Base-by-base conservation (phyloP, 1,140 invertebrate genomes). In the Drosophila micromelanica region DNA sequence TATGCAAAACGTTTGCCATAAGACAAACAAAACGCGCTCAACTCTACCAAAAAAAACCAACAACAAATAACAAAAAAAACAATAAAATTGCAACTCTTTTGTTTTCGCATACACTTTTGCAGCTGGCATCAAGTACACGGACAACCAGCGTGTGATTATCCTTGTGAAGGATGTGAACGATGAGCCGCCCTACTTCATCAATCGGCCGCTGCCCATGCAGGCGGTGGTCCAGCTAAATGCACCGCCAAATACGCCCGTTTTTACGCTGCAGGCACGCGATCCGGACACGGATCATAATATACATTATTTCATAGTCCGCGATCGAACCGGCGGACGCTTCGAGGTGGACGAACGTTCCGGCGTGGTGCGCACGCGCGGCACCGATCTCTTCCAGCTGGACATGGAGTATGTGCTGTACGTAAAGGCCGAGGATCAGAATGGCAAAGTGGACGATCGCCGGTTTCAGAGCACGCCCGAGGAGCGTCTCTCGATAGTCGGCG, bases 381-480 rank as follows among this genome's bases (percentile, higher is more conserved):
- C 95, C 1, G 97, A 98, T 90, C 95, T 97, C 11, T 98, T 98
- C 91, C 97, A 98, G 92, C 92, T 98, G 79, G 98, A 98, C 92
- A 98, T 98, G 96, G 98, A 98, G 90, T 98, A 98, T 92, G 97
- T 98, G 13, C 93, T 98, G 59, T 98, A 98, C 91, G 97, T 98
- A 11, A 98, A 98, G 93, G 97, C 98, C 0, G 97, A 98, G 93
- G 98, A 98, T 94, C 97, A 94, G 93, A 98, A 97, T 91, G 97
- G 97, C 17, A 94, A 97, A 55, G 95, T 97, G 9, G 97, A 97
- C 85, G 97, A 98, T 78, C 94, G 96, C 60, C 94, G 96, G 49
- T 98, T 96, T 92, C 97, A 98, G 92, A 97, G 97, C 1, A 98
- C 98, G 17, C 95, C 96, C 5, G 98, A 98, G 91, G 97, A 98